These are phyloP conservation scores for Acyrthosiphon pisum DNA, from an alignment of 1,140 invertebrate genomes.

Conservation along the genomic window DNA sequence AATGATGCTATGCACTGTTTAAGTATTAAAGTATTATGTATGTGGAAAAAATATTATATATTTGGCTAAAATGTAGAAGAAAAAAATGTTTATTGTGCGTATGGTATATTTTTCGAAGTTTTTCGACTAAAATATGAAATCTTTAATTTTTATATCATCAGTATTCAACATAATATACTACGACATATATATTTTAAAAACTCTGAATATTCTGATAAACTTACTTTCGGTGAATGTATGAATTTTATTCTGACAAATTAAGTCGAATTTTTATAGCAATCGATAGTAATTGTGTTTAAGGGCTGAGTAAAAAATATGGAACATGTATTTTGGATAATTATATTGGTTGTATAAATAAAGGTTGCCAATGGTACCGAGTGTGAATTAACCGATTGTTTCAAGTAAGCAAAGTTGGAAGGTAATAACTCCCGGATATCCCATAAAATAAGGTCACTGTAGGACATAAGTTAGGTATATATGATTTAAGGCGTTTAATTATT, in stretches of 20 bases:
- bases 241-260: too few relatives aligned
- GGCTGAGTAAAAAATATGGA: not conserved
- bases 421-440: not conserved
- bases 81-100: not conserved
- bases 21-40: too few relatives aligned
- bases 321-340: not conserved
- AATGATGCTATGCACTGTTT: not conserved
- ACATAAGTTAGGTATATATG: not conserved
- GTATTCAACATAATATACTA: not conserved
- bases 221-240: too few relatives aligned
- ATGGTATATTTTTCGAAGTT: too few relatives aligned
- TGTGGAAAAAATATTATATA: not conserved
- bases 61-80: not conserved
- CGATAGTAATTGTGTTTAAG: too few relatives aligned
- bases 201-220: too few relatives aligned
- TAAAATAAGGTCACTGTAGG: not conserved
- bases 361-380: not conserved
- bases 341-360: not conserved
- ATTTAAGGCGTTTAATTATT: not conserved
- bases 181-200: too few relatives aligned
- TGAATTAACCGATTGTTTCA: not conserved
- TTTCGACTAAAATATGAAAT: not conserved
- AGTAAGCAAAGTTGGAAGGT: not conserved
- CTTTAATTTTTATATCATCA: not conserved
- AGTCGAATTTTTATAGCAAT: too few relatives aligned